Conservation (phyloP, 2,113 vertebrate genomes). For the Solea senegalensis region DNA sequence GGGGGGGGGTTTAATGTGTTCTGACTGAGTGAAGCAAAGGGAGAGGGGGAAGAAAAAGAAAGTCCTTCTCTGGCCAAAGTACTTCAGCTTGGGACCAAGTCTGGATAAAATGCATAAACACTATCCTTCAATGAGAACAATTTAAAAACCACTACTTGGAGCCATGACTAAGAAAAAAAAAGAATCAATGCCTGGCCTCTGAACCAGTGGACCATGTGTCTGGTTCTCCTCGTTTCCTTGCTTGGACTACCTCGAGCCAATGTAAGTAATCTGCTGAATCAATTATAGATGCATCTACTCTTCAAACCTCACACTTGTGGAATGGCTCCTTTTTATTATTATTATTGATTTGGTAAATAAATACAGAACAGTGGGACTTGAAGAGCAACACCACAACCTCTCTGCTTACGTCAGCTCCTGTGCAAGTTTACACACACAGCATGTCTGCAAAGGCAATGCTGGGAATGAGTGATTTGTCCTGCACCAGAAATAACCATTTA, state of each 20-base stretch:
- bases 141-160: constrained; percentile 41
- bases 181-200: constrained; percentile 29
- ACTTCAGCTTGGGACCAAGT: not conserved
- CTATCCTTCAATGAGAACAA: constrained; percentile 25
- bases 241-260: not conserved
- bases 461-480: not conserved
- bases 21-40: constrained; percentile 22
- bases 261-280: not conserved
- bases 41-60: not conserved
- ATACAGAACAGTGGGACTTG: not conserved
- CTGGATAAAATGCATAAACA: constrained; percentile 47
- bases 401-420: not conserved
- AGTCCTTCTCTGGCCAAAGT: constrained; percentile 12
- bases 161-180: not conserved
- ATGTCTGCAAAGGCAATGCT: not conserved
- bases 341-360: constrained; percentile 26
- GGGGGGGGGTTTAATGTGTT: constrained; percentile 13
- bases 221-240: constrained; percentile 16
- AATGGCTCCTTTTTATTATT: not conserved
- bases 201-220: constrained; percentile 7
- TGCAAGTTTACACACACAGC: not conserved
- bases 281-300: not conserved
- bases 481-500: not conserved
- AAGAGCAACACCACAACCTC: constrained; percentile 4
- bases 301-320: constrained; percentile 7